A percentile compares a stretch with the other conserved stretches of the same genome.
Conservation (phyloP, 92 coral and sea anemone genomes). For the Diadumene lineata region DNA sequence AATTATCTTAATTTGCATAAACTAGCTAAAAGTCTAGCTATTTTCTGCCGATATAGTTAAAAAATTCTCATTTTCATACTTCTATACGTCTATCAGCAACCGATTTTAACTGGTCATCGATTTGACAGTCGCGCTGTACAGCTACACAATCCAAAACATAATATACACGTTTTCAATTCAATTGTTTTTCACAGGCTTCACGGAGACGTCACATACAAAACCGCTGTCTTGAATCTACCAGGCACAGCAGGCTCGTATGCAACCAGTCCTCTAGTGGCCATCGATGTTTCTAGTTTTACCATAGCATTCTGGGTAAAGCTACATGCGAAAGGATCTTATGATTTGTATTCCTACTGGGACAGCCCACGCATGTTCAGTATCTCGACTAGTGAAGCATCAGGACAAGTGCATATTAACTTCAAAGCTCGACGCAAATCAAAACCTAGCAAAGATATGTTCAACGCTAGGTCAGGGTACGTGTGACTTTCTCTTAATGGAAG, state of each 20-base stretch:
- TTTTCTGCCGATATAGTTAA: too few relatives aligned
- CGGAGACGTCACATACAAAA: not conserved
- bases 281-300: not conserved
- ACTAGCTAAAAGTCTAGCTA: too few relatives aligned
- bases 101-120: too few relatives aligned
- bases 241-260: constrained; percentile 32
- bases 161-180: not conserved
- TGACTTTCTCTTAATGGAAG: not conserved
- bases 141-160: too few relatives aligned
- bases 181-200: not conserved
- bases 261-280: constrained; percentile 1
- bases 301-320: constrained; percentile 17
- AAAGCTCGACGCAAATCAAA: not conserved
- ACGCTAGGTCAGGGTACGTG: not conserved
- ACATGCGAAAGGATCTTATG: not conserved
- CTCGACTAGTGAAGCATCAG: not conserved
- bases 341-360: constrained; percentile 4
- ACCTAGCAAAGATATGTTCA: not conserved
- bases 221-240: constrained; percentile 24
- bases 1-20: too few relatives aligned
- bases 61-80: too few relatives aligned
- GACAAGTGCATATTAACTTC: not conserved
- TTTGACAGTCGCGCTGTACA: too few relatives aligned
- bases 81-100: too few relatives aligned
- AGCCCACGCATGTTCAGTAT: not conserved